These are phyloP conservation scores for Girardia tigrina DNA, from an alignment of 2,888 invertebrate genomes.

Conservation along the genomic window DNA sequence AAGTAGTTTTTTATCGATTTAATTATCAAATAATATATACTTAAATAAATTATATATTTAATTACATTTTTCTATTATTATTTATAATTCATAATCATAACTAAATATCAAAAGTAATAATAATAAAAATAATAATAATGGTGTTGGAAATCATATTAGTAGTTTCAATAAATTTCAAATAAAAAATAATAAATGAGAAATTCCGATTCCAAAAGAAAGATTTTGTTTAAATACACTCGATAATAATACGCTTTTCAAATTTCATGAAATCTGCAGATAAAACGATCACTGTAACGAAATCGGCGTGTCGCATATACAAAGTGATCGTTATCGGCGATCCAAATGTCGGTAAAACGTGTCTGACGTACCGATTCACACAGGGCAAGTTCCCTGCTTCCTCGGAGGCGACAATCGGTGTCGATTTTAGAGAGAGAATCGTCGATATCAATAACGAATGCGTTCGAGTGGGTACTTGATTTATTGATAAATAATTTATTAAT, in stretches of 20 bases:
- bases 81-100: too few relatives aligned
- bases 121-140: too few relatives aligned
- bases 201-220: too few relatives aligned
- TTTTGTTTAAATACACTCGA: not conserved
- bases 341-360: conserved; percentile 68
- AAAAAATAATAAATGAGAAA: too few relatives aligned
- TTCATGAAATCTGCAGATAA: not conserved
- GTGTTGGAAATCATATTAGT: too few relatives aligned
- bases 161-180: too few relatives aligned
- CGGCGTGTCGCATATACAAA: conserved; percentile 56
- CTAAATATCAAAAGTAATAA: too few relatives aligned
- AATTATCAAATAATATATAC: too few relatives aligned
- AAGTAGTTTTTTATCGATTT: too few relatives aligned
- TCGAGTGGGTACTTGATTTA: conserved; percentile 57
- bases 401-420: conserved; percentile 70
- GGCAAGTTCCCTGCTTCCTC: conserved; percentile 63
- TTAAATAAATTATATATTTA: too few relatives aligned
- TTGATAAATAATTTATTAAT: too few relatives aligned
- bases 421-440: conserved; percentile 63
- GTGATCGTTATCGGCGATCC: conserved; percentile 70
- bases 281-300: not conserved
- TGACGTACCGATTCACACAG: conserved; percentile 66
- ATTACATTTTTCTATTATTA: too few relatives aligned
- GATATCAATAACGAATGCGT: conserved; percentile 61
- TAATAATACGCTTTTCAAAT: not conserved